phyloP scores from a whole-genome alignment of 2,797 vertebrate species.

The Hydrolagus colliei region DNA sequence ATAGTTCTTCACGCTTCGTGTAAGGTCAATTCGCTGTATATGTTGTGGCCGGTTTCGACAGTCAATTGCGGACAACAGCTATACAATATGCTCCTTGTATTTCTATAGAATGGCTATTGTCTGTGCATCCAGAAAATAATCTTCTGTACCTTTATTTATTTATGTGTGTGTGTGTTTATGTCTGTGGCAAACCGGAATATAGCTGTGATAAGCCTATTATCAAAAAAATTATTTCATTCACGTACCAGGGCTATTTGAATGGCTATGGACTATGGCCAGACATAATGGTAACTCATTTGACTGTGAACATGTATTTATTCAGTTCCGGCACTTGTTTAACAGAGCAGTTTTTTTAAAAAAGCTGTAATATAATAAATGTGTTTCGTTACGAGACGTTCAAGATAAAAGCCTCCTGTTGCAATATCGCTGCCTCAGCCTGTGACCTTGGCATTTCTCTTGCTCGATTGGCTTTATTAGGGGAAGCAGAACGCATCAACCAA shows the following conservation, averaged over 20 bases:
- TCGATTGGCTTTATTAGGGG: not conserved
- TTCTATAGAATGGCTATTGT: not conserved
- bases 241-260: not conserved
- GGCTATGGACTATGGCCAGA: not conserved
- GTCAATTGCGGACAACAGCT: too few species aligned
- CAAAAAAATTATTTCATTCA: not conserved
- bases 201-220: not conserved
- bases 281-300: not conserved
- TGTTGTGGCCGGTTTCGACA: too few species aligned
- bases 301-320: not conserved
- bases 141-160: not conserved
- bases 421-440: not conserved
- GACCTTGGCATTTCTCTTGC: not conserved
- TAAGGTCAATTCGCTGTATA: too few species aligned
- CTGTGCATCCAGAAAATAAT: not conserved
- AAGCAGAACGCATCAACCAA: not conserved
- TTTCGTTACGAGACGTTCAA: conserved; percentile 4
- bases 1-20: too few species aligned
- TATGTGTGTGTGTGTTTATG: too few species aligned
- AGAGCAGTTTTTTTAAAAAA: not conserved
- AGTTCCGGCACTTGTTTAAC: not conserved
- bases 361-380: not conserved
- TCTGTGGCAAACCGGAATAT: not conserved
- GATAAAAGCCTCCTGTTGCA: conserved; percentile 7
- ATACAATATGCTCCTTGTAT: not conserved